Conservation (phyloP, 2,113 vertebrate genomes). For the Hippocampus barbouri region DNA sequence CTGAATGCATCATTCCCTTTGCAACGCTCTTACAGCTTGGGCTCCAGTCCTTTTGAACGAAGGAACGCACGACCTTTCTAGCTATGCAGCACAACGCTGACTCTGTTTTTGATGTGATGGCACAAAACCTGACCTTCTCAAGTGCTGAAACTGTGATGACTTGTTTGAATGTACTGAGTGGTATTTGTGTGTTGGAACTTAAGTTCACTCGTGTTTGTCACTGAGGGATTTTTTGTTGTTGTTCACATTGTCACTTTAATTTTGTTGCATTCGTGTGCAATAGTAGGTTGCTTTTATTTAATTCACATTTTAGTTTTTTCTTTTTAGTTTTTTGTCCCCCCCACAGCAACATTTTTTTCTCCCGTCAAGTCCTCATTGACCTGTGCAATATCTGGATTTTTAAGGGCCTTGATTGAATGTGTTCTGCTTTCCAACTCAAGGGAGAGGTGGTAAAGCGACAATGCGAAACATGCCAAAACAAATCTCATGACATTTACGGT, state of each 20-base stretch:
- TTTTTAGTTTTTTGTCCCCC: slow-evolving; percentile 4
- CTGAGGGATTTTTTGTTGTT: slow-evolving; percentile 23
- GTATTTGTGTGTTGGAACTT: slow-evolving; percentile 72
- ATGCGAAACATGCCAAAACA: slow-evolving; percentile 58
- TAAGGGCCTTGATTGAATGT: slow-evolving; percentile 45
- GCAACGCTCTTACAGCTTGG: slow-evolving; percentile 33
- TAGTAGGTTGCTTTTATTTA: slow-evolving; percentile 61
- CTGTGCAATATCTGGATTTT: slow-evolving; percentile 66
- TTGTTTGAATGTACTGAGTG: slow-evolving; percentile 73
- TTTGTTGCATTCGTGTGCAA: slow-evolving; percentile 45
- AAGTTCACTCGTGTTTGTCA: slow-evolving; percentile 42
- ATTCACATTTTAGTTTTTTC: slow-evolving; percentile 57
- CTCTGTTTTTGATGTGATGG: slow-evolving; percentile 59
- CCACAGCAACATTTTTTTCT: slow-evolving; percentile 4
- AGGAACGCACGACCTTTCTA: slow-evolving; percentile 62
- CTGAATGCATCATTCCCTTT: slow-evolving; percentile 30
- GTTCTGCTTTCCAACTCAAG: slow-evolving; percentile 35
- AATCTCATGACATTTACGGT: slow-evolving; percentile 33
- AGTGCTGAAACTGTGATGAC: slow-evolving; percentile 84
- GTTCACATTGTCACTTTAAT: slow-evolving; percentile 49
- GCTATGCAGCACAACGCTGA: slow-evolving; percentile 65
- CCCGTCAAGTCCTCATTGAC: slow-evolving; percentile 32
- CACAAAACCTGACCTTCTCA: slow-evolving; percentile 64
- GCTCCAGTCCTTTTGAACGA: slow-evolving; percentile 36
- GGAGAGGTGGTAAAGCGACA: slow-evolving; percentile 40